These are phyloP conservation scores for Psettodes erumei DNA, from an alignment of 2,113 vertebrate species.

Conservation along the genomic window DNA sequence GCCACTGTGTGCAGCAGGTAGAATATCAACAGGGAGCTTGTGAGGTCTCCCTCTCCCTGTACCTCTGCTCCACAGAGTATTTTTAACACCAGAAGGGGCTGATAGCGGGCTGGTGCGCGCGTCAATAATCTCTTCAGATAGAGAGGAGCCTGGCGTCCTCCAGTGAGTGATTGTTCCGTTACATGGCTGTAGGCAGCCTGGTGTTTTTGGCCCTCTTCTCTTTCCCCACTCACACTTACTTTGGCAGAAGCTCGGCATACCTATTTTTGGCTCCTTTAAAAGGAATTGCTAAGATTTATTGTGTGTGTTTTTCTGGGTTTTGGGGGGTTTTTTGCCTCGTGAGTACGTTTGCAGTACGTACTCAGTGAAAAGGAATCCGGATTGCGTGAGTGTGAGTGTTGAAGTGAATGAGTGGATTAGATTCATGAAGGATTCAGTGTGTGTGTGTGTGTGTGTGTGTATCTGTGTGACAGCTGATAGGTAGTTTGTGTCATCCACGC, in stretches of 20 bases:
- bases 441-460: too few relatives aligned
- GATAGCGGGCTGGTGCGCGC: conserved; percentile 51
- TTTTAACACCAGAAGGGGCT: conserved; percentile 59
- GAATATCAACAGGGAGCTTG: conserved; percentile 14
- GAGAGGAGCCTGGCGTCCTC: conserved; percentile 41
- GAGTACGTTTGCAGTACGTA: conserved; percentile 2
- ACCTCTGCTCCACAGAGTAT: conserved; percentile 42
- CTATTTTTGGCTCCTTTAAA: conserved; percentile 64
- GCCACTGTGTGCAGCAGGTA: not conserved
- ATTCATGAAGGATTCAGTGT: not conserved
- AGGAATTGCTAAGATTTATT: conserved; percentile 42
- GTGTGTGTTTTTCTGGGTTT: too few relatives aligned
- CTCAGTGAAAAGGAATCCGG: conserved; percentile 53
- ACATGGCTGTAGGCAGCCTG: conserved; percentile 56
- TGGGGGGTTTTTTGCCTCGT: conserved; percentile 46
- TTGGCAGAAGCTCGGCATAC: conserved; percentile 37
- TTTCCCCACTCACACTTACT: conserved; percentile 51
- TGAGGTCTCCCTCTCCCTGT: conserved; percentile 18
- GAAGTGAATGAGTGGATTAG: not conserved
- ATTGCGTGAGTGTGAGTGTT: conserved; percentile 5
- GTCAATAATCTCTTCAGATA: conserved; percentile 69
- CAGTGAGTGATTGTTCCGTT: conserved; percentile 74
- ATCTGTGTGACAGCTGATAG: conserved; percentile 3
- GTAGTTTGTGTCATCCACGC: not conserved
- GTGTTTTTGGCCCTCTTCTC: conserved; percentile 59